phyloP scores from a whole-genome alignment of 2,113 vertebrate genomes.

The Neomonachus schauinslandi region DNA sequence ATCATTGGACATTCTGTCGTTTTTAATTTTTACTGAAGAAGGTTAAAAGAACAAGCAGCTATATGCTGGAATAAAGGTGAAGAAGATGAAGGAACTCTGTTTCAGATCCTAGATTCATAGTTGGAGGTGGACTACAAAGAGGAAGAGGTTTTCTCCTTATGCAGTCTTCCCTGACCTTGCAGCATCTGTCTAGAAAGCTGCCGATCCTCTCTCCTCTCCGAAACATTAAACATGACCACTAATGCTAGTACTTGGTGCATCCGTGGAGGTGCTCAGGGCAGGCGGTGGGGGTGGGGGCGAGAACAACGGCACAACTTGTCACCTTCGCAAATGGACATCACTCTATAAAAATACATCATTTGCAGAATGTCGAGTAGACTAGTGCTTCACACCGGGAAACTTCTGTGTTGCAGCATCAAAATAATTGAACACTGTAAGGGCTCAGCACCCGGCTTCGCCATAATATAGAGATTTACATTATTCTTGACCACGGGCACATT shows the following conservation, averaged over 20 bases:
- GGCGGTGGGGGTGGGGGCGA: background rate
- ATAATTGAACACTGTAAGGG: constrained; percentile 35
- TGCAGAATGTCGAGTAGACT: constrained; percentile 2
- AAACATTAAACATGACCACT: background rate
- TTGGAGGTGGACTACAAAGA: background rate
- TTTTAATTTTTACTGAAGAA: background rate
- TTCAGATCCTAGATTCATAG: background rate
- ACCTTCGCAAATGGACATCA: background rate
- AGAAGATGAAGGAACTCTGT: background rate
- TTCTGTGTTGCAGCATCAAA: constrained; percentile 41
- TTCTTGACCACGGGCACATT: background rate
- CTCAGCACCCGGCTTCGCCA: background rate
- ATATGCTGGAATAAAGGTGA: background rate
- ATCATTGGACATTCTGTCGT: background rate
- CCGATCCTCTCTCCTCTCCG: rapidly evolving
- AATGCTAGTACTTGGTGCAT: rapidly evolving
- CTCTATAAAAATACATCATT: background rate
- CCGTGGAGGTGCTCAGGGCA: too few species aligned
- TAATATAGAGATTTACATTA: background rate
- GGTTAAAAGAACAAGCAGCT: background rate
- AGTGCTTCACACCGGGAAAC: background rate
- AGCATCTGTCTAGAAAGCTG: background rate
- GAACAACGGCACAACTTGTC: background rate
- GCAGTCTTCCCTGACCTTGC: background rate
- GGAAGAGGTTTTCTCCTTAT: background rate